A percentile compares a stretch with the other conserved stretches of the same genome.
Evolutionary conservation across 2,113 vertebrate genomes (phyloP).

Genomic region (Pangasianodon gigas): DNA sequence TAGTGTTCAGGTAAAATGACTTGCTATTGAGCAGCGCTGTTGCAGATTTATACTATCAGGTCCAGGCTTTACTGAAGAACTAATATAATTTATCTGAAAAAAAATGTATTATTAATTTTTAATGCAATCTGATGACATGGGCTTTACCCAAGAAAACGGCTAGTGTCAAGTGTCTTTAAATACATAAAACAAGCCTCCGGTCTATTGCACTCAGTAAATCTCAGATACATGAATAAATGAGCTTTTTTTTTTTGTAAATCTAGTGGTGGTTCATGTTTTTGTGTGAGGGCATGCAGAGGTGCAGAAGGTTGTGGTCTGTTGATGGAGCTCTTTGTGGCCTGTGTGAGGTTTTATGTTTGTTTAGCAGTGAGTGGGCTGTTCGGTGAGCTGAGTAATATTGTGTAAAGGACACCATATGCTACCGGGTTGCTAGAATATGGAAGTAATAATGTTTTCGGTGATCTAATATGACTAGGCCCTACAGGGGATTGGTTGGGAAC

Average conservation of each 20-base stretch:
- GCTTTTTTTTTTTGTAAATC: background rate
- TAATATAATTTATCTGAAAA: background rate
- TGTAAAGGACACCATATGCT: slow-evolving; percentile 37
- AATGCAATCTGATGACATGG: background rate
- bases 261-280: background rate
- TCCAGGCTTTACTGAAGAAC: background rate
- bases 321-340: slow-evolving; percentile 17
- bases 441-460: slow-evolving; percentile 39
- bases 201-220: slow-evolving; percentile 6
- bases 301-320: slow-evolving; percentile 11
- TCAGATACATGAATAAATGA: slow-evolving; percentile 1
- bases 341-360: slow-evolving; percentile 34
- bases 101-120: slow-evolving; percentile 1
- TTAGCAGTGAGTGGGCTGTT: slow-evolving; percentile 29
- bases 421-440: slow-evolving; percentile 25
- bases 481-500: slow-evolving; percentile 31
- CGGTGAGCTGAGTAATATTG: slow-evolving; percentile 25
- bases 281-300: background rate
- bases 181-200: slow-evolving; percentile 5
- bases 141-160: background rate
- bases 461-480: slow-evolving; percentile 37
- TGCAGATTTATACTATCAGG: background rate
- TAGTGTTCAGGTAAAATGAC: slow-evolving; percentile 3
- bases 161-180: slow-evolving; percentile 29
- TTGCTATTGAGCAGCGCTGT: background rate